Conservation (phyloP, 2,888 invertebrate genomes). For the Nebria brevicollis region DNA sequence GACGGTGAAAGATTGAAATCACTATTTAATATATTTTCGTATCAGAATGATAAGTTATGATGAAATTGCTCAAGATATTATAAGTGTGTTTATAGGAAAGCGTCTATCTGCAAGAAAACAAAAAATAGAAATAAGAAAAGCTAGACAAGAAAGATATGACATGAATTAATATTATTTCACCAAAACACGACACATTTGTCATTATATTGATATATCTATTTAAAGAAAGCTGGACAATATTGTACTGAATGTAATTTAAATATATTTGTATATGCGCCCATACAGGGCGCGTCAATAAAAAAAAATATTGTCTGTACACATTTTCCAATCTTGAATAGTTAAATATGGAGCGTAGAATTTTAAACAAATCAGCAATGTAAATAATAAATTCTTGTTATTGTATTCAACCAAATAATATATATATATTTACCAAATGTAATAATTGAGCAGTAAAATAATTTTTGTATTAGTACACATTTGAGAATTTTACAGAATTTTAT, state of each 20-base stretch:
- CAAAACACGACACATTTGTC: background rate
- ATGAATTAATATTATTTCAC: background rate
- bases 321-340: background rate
- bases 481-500: no score
- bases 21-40: conserved; percentile 44
- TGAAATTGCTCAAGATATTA: conserved; percentile 46
- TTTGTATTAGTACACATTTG: no score
- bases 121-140: background rate
- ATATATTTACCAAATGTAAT: no score
- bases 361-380: no score
- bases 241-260: conserved; percentile 10
- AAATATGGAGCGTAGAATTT: background rate
- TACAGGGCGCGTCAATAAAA: background rate
- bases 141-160: background rate
- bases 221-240: conserved; percentile 14
- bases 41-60: conserved; percentile 29
- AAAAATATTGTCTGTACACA: no score
- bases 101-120: background rate
- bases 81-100: conserved; percentile 20
- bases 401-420: no score
- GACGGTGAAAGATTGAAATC: conserved; percentile 30
- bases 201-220: background rate
- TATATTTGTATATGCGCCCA: background rate
- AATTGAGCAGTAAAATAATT: no score
- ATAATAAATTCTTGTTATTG: no score